Percentiles rank a stretch among this genome's conserved stretches.
Evolutionary conservation across 2,888 invertebrate genomes (phyloP).

Genomic region (Clusia tigrina): DNA sequence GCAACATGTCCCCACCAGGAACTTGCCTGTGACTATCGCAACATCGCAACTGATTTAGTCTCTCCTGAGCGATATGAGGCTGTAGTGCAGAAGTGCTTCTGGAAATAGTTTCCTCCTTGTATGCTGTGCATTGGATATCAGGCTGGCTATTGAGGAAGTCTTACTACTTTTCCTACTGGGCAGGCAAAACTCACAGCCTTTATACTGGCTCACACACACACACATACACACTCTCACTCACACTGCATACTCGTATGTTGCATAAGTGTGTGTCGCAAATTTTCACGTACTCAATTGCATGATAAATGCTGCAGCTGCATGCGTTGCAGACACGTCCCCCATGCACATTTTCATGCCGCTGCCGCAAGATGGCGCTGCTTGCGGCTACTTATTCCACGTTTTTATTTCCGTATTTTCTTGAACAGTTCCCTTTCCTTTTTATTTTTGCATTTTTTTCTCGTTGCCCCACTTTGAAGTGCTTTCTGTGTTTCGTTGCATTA

Average conservation of each 20-base stretch:
- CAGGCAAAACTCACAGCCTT: too few relatives aligned
- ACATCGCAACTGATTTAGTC: too few relatives aligned
- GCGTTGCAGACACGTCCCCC: not conserved
- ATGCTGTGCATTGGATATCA: too few relatives aligned
- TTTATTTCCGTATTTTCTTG: not conserved
- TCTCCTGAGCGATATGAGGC: too few relatives aligned
- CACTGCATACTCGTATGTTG: not conserved
- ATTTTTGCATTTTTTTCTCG: not conserved
- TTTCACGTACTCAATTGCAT: constrained; percentile 20
- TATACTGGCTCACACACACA: not conserved
- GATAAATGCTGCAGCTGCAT: constrained; percentile 2
- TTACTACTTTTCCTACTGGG: too few relatives aligned
- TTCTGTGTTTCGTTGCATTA: not conserved
- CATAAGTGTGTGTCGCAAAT: constrained; percentile 13
- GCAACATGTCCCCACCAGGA: too few relatives aligned
- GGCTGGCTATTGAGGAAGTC: too few relatives aligned
- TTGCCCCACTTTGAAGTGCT: not conserved
- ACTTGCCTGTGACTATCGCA: too few relatives aligned
- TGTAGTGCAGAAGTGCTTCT: too few relatives aligned
- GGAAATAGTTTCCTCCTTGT: too few relatives aligned
- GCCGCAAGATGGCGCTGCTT: not conserved
- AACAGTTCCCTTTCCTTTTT: not conserved
- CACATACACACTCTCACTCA: not conserved
- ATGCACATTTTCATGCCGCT: not conserved
- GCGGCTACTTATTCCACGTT: too few relatives aligned